Base-by-base conservation (phyloP, 2,797 vertebrate genomes). In the Pteropus rufus region DNA sequence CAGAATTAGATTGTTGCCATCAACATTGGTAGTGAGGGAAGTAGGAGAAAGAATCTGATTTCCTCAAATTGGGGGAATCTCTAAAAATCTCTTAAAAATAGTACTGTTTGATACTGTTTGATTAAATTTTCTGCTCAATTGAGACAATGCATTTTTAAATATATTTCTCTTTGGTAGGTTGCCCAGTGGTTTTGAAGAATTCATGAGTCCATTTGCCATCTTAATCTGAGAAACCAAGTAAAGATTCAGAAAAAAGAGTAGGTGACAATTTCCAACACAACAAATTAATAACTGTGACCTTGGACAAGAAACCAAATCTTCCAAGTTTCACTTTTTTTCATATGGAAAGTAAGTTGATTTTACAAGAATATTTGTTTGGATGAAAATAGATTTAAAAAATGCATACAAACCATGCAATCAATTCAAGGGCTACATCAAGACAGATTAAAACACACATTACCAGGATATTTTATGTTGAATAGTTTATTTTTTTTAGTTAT, bases 21-120 rank as follows among this genome's bases (percentile, higher is more conserved):
- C 2, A 39, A 11, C 3, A 19, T 46, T 56, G 19, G 0, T 2
- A 1, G 1, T 67, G 3, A 12, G 11, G 8, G 23, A 39, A 83
- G 8, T 83, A 12, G 19, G n/a, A 65, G n/a, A 80, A 96, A 16
- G 0, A 29, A n/a, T 70, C 31, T 52, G 1, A 81, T 72, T 64
- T 84, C 8, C 14, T 87, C 11, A 64, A 36, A 49, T 18, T n/a
- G 5, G n/a, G 5, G 36, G 3, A 6, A 54, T 80, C 31, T 87
- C 19, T 72, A 31, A 24, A 62, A 83, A 10, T 31, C 19, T 14
- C 8, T 72, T 65, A 52, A 72, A 70, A 46, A 72, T 73, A 41
- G 26, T 46, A 49, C 2, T 54, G 0, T 54, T 92, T 81, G 4
- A n/a, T 41, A 41, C 1, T 4, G 19, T 85, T 73, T 75, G 2